Evolutionary conservation across 2,113 vertebrate genomes (phyloP).

Genomic region (Mixornis gularis): DNA sequence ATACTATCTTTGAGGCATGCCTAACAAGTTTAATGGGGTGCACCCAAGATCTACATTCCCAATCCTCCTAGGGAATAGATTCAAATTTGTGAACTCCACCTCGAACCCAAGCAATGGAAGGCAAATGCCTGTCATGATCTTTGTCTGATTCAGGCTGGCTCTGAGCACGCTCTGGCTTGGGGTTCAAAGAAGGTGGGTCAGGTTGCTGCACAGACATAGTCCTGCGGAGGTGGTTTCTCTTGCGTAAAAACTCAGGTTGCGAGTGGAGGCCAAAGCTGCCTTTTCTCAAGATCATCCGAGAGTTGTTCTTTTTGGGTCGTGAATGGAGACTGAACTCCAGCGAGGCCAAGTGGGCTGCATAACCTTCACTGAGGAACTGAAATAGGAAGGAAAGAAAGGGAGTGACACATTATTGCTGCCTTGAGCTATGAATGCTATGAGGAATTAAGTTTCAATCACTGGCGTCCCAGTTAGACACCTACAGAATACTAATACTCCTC

Average conservation of each 20-base stretch:
- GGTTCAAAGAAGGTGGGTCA: constrained; percentile 84
- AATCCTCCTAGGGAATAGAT: constrained; percentile 69
- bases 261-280: constrained; percentile 94
- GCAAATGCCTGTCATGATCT: constrained; percentile 81
- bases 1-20: background rate
- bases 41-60: background rate
- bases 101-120: constrained; percentile 79
- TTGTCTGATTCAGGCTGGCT: constrained; percentile 96
- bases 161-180: constrained; percentile 94
- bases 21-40: background rate
- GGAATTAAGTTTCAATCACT: background rate
- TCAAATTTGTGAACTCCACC: constrained; percentile 86
- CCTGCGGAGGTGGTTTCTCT: constrained; percentile 91
- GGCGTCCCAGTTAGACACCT: background rate
- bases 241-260: constrained; percentile 92
- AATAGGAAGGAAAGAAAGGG: background rate
- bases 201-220: constrained; percentile 97
- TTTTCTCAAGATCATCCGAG: constrained; percentile 92
- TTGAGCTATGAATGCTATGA: background rate
- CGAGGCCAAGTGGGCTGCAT: constrained; percentile 88
- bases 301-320: constrained; percentile 88
- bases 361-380: constrained; percentile 95
- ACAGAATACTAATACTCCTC: background rate
- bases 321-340: constrained; percentile 89
- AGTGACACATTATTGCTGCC: background rate